These are phyloP conservation scores for Goniozus legneri DNA, from an alignment of 1,140 invertebrate species.

Conservation along the genomic window DNA sequence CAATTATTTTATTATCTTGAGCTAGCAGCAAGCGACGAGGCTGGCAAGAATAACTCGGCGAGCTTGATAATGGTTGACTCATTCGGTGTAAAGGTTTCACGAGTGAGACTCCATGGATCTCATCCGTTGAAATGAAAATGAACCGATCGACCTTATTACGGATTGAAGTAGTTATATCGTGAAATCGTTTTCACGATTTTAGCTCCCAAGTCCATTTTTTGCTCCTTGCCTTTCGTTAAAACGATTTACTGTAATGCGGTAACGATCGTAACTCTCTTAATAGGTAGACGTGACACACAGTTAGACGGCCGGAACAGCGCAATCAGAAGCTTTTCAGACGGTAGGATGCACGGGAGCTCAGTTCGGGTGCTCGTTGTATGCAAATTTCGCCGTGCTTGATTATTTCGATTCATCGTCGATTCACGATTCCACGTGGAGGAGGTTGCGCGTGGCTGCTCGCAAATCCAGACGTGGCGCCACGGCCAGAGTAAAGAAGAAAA, in stretches of 20 bases:
- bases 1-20: slow-evolving; percentile 42
- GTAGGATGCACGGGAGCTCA: slow-evolving; percentile 16
- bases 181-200: too few relatives aligned
- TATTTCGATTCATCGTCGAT: slow-evolving; percentile 27
- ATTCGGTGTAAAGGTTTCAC: slow-evolving; percentile 31
- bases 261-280: too few relatives aligned
- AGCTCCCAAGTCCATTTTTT: too few relatives aligned
- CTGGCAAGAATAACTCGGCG: background rate
- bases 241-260: too few relatives aligned
- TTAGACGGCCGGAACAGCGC: too few relatives aligned
- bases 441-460: too few relatives aligned
- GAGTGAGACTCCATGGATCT: slow-evolving; percentile 37
- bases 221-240: too few relatives aligned
- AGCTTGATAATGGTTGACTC: background rate
- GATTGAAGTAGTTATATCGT: too few relatives aligned
- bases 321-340: slow-evolving; percentile 40
- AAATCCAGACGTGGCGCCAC: too few relatives aligned
- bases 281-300: too few relatives aligned
- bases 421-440: too few relatives aligned
- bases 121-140: slow-evolving; percentile 38
- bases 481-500: too few relatives aligned
- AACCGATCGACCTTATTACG: background rate
- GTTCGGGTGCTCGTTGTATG: slow-evolving; percentile 32
- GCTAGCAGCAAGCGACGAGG: slow-evolving; percentile 6
- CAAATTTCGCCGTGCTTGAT: slow-evolving; percentile 32